Evolutionary conservation across 2,888 invertebrate species (phyloP), one percentile per base, ranked within the genome.

Genomic region (Biston betularia): DNA sequence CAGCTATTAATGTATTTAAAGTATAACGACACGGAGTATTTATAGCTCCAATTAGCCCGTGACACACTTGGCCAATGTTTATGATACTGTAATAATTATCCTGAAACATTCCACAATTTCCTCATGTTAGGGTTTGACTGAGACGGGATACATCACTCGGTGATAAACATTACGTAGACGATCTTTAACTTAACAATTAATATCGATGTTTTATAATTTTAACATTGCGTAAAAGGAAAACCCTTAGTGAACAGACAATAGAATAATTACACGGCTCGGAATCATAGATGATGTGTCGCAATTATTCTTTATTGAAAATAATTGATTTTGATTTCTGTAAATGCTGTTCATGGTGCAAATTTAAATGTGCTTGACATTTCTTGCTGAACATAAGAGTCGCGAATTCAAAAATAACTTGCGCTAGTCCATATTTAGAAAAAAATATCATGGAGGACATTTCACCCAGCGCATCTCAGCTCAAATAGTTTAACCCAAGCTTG

Each of bases 221-320:
- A 24, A 50, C n/a, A 2, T 35, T 6, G 10, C 24, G 53, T 15
- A 9, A 53, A 35, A 10, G 42, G 15, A 40, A 38, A 46, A 38
- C 38, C n/a, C 6, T 54, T 62, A 5, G 12, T 48, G 8, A 8
- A 34, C 6, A 53, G 14, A 63, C 69, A 38, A 74, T 61, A 65
- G 69, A 56, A 60, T 70, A 73, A 71, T 61, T 64, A 74, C 14
- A 63, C 38, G 50, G 15, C 49, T 54, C 10, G 55, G 50, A 53
- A 57, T 53, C 67, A 60, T 57, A 65, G 62, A 60, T 71, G 73
- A 75, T 67, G 65, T 67, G 72, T 73, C 74, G 59, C 74, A 78
- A 78, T 77, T 80, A 77, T 79, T 79, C 72, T 79, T 80, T 73
- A 80, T 83, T 80, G 71, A 71, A 66, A 66, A 67, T 80, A 79